Conservation (phyloP, 2,113 vertebrate species). For the Apteryx owenii region DNA sequence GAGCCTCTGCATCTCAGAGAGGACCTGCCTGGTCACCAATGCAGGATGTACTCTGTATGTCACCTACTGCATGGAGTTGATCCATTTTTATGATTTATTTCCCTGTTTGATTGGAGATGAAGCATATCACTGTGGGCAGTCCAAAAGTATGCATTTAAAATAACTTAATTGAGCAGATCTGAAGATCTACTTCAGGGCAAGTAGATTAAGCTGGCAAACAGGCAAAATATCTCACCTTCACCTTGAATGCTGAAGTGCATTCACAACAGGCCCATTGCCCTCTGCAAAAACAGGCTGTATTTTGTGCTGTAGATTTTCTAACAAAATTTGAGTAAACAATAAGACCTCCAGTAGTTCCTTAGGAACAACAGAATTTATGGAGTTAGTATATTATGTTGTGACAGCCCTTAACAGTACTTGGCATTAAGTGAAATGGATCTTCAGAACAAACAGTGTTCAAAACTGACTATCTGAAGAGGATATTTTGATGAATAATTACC, state of each 20-base stretch:
- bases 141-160: neutral
- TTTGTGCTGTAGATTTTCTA: neutral
- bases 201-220: neutral
- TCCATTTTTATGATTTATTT: neutral
- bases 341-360: neutral
- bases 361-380: neutral
- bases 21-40: neutral
- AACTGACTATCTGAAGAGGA: neutral
- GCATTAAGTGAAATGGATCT: neutral
- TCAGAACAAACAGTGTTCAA: neutral
- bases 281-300: neutral
- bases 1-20: neutral
- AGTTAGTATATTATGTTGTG: neutral
- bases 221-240: neutral
- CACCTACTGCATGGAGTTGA: neutral
- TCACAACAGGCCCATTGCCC: neutral
- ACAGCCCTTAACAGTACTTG: neutral
- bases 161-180: neutral
- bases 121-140: neutral
- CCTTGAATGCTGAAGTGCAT: neutral
- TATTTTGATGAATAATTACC: neutral
- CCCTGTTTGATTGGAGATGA: neutral
- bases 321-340: neutral
- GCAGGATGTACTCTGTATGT: neutral
- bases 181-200: neutral